phyloP scores from a whole-genome alignment of 2,113 vertebrate genomes.

The Anguilla rostrata region DNA sequence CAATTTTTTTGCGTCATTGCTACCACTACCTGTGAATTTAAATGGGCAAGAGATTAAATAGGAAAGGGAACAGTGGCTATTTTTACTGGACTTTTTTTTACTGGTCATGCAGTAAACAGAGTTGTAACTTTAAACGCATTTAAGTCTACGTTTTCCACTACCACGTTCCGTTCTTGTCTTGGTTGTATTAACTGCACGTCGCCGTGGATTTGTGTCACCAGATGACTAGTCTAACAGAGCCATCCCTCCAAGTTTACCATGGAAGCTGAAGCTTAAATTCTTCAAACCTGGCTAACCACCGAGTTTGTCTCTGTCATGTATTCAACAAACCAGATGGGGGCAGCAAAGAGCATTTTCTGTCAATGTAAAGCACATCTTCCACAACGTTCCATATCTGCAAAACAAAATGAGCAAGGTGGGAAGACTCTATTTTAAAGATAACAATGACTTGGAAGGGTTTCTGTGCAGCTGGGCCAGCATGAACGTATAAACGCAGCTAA shows the following conservation, averaged over 20 bases:
- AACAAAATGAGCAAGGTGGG: conserved; percentile 15
- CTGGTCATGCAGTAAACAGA: neutral
- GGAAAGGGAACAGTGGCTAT: neutral
- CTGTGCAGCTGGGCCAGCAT: conserved; percentile 11
- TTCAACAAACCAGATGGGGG: conserved; percentile 10
- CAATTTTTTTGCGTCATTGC: no score
- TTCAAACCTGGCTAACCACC: neutral
- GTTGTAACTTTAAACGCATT: neutral
- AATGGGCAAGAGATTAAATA: neutral
- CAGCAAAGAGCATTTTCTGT: conserved; percentile 4
- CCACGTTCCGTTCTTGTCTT: neutral
- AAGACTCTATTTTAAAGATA: conserved; percentile 21
- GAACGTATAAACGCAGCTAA: conserved; percentile 22
- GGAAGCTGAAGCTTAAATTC: neutral
- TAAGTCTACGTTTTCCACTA: neutral
- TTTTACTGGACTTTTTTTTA: neutral
- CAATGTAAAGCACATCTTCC: neutral
- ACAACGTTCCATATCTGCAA: neutral
- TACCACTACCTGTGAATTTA: neutral
- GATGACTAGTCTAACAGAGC: neutral
- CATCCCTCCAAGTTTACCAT: neutral
- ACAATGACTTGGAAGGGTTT: conserved; percentile 13
- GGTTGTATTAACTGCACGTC: neutral
- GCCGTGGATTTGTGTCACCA: neutral
- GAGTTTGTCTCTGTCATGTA: neutral